Evolutionary conservation across 2,888 invertebrate species (phyloP).

Genomic region (Syrista parreyssii): DNA sequence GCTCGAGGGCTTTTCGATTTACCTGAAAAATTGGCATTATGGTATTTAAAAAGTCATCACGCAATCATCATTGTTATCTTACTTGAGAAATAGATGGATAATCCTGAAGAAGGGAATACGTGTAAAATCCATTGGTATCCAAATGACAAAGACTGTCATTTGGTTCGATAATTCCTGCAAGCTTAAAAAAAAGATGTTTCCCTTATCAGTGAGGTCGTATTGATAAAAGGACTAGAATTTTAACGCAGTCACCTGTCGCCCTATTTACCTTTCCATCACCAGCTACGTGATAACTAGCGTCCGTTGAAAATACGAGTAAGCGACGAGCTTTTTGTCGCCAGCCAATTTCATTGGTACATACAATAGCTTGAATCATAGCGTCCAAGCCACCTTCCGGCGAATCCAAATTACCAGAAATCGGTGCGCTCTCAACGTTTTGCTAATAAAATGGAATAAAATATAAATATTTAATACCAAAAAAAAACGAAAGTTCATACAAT

Average conservation of each 20-base stretch:
- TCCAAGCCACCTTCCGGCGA: slow-evolving; percentile 87
- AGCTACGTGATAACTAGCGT: slow-evolving; percentile 78
- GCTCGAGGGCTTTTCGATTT: slow-evolving; percentile 72
- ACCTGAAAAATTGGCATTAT: slow-evolving; percentile 63
- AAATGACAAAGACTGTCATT: slow-evolving; percentile 80
- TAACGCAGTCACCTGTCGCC: neutral
- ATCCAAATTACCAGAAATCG: slow-evolving; percentile 72
- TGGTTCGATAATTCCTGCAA: slow-evolving; percentile 76
- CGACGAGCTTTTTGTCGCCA: slow-evolving; percentile 83
- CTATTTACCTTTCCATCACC: slow-evolving; percentile 67
- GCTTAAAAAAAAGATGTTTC: slow-evolving; percentile 52
- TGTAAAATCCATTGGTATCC: slow-evolving; percentile 69
- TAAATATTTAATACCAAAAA: neutral
- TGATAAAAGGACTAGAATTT: neutral
- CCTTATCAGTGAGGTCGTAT: neutral
- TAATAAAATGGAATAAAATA: slow-evolving; percentile 19
- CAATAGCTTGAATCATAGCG: slow-evolving; percentile 87
- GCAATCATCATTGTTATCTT: slow-evolving; percentile 1
- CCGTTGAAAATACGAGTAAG: slow-evolving; percentile 82
- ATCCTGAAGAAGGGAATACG: slow-evolving; percentile 72
- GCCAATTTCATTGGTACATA: slow-evolving; percentile 76
- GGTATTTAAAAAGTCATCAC: neutral
- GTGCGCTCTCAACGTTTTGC: slow-evolving; percentile 62
- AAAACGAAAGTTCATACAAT: neutral
- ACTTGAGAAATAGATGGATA: slow-evolving; percentile 82